These are phyloP conservation scores for Castor canadensis DNA, from an alignment of 2,113 vertebrate species.

Conservation along the genomic window DNA sequence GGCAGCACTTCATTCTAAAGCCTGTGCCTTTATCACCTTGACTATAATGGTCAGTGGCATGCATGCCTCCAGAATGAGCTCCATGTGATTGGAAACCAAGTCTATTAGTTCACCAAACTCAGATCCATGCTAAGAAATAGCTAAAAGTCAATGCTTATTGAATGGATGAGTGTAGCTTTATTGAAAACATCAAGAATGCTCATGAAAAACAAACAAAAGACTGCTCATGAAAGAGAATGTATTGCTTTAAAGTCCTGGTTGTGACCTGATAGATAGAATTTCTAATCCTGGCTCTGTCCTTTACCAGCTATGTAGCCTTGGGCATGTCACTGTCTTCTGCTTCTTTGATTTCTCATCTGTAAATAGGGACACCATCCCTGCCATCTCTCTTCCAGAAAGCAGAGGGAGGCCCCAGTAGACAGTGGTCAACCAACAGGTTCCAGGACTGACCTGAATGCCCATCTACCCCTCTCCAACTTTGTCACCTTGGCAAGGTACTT, in stretches of 20 bases:
- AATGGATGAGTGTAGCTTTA: background rate
- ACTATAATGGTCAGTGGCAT: background rate
- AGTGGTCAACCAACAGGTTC: background rate
- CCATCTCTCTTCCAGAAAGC: background rate
- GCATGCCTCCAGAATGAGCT: constrained; percentile 1
- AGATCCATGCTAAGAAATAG: background rate
- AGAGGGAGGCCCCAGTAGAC: background rate
- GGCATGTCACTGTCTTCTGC: background rate
- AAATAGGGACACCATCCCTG: background rate
- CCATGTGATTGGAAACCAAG: background rate
- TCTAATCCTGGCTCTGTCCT: background rate
- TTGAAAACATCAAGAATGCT: background rate
- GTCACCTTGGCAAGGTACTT: background rate
- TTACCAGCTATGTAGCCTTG: background rate
- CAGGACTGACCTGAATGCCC: too few species aligned
- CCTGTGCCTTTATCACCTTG: background rate
- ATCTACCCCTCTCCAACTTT: background rate
- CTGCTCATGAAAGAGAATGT: background rate
- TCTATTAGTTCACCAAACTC: background rate
- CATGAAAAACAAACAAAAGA: too few species aligned
- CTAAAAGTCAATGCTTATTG: background rate
- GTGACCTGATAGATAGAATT: background rate
- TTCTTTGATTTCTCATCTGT: background rate
- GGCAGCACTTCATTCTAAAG: background rate
- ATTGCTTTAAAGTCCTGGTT: background rate